A percentile compares a stretch with the other conserved stretches of the same genome.
phyloP scores from a whole-genome alignment of 2,113 vertebrate species.

The Gnathonemus longibarbis region DNA sequence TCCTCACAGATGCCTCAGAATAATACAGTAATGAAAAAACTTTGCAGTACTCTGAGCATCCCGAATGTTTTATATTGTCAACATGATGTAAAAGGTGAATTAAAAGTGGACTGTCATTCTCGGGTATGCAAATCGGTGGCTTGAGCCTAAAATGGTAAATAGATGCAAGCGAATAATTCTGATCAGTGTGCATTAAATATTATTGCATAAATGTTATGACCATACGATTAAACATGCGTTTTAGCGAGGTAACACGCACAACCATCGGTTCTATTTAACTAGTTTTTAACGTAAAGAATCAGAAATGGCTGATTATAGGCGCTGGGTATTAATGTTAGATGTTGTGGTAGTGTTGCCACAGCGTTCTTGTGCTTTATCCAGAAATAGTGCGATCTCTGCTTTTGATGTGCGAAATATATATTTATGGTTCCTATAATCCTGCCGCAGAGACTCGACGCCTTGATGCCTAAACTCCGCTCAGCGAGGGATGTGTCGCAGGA shows the following conservation, averaged over 20 bases:
- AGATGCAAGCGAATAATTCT: background rate
- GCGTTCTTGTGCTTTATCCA: background rate
- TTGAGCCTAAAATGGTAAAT: background rate
- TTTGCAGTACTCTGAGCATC: background rate
- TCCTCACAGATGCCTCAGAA: background rate
- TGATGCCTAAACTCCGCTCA: slow-evolving; percentile 60
- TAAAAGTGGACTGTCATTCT: background rate
- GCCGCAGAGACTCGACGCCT: slow-evolving; percentile 62
- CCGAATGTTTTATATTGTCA: background rate
- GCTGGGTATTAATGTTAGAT: background rate
- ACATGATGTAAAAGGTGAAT: background rate
- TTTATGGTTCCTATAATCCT: slow-evolving; percentile 13
- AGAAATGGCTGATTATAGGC: background rate
- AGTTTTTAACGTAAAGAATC: background rate
- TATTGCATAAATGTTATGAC: background rate
- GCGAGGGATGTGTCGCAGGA: slow-evolving; percentile 57
- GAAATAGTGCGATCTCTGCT: background rate
- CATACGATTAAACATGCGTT: background rate
- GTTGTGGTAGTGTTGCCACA: background rate
- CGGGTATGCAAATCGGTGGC: background rate
- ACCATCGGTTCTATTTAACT: background rate
- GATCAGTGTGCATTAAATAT: background rate
- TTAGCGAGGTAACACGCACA: background rate
- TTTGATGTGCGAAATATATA: background rate
- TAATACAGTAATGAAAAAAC: background rate